These are phyloP conservation scores for Ormyrus labotus DNA, from an alignment of 2,888 invertebrate species.

Conservation along the genomic window DNA sequence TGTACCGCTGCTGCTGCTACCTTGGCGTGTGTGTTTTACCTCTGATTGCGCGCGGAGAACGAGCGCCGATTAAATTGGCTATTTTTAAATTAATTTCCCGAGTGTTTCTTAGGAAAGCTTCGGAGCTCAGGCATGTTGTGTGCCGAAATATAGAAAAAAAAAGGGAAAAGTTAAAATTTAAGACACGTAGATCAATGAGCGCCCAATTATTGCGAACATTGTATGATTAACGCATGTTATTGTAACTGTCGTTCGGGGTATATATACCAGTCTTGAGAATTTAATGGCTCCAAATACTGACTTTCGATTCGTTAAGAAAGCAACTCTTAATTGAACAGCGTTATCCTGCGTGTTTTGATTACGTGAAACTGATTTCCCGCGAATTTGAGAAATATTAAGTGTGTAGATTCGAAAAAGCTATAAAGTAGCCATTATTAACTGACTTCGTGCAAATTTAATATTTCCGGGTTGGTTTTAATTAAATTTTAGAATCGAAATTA, in stretches of 20 bases:
- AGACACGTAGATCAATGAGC: slow-evolving; percentile 1
- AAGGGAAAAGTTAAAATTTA: slow-evolving; percentile 15
- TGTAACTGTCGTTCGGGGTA: slow-evolving; percentile 33
- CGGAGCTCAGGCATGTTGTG: no score
- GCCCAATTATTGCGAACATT: slow-evolving; percentile 46
- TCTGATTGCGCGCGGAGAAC: neutral
- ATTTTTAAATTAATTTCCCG: neutral
- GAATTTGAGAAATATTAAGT: no score
- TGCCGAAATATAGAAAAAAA: neutral
- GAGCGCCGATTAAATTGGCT: neutral
- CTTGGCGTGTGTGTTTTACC: no score
- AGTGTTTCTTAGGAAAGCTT: neutral
- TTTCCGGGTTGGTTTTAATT: no score
- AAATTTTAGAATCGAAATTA: no score
- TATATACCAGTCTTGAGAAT: slow-evolving; percentile 52
- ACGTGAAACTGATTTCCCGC: slow-evolving; percentile 12
- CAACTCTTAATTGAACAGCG: slow-evolving; percentile 47
- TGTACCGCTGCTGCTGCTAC: no score
- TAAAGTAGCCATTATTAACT: no score
- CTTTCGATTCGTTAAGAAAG: slow-evolving; percentile 55
- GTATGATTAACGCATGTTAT: slow-evolving; percentile 38
- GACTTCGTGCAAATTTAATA: no score
- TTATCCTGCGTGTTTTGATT: slow-evolving; percentile 32
- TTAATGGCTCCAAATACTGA: slow-evolving; percentile 50
- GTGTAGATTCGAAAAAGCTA: no score